Percentiles rank a stretch among this genome's conserved stretches.
Conservation (phyloP, 2,113 vertebrate species). For the Cyprinodon variegatus region DNA sequence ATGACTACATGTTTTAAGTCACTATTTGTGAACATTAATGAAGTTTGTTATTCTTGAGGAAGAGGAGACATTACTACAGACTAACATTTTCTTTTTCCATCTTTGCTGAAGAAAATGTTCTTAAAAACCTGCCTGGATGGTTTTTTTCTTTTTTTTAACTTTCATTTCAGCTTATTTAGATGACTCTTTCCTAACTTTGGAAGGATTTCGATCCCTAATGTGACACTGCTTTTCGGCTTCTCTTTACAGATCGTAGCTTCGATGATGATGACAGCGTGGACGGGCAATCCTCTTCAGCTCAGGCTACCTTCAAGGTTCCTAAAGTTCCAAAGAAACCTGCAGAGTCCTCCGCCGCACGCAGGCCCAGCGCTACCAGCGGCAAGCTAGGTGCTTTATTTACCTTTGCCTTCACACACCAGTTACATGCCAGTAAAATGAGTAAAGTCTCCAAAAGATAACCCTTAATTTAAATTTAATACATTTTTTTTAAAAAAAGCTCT, state of each 20-base stretch:
- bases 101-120: background rate
- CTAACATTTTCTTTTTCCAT: background rate
- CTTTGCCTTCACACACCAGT: background rate
- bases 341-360: conserved; percentile 80
- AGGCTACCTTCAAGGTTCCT: conserved; percentile 93
- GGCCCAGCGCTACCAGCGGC: conserved; percentile 87
- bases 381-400: conserved; percentile 84
- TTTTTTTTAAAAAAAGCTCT: too few relatives aligned
- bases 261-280: conserved; percentile 98
- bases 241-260: conserved; percentile 92
- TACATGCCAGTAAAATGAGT: background rate
- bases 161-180: background rate
- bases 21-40: too few relatives aligned
- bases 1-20: too few relatives aligned
- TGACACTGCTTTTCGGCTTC: conserved; percentile 13
- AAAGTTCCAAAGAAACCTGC: conserved; percentile 90
- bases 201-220: background rate
- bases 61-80: too few relatives aligned
- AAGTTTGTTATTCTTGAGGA: too few relatives aligned
- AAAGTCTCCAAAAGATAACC: background rate
- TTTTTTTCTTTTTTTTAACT: background rate
- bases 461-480: too few relatives aligned
- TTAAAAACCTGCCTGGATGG: background rate
- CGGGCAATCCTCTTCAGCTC: conserved; percentile 90
- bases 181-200: background rate